Conservation (phyloP, 2,113 vertebrate species). For the Melanerpes formicivorus region DNA sequence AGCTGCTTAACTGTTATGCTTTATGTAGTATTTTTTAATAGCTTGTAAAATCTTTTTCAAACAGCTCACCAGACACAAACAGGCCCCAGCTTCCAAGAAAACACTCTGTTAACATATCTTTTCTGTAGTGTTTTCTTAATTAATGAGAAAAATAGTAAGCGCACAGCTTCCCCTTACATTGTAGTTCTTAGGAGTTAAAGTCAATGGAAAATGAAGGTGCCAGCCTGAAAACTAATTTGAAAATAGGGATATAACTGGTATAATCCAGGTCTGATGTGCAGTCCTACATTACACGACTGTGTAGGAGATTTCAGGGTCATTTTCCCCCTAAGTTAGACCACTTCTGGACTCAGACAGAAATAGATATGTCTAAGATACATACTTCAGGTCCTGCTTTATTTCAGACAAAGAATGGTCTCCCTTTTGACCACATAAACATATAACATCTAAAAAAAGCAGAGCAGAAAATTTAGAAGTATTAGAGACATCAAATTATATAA, state of each 20-base stretch:
- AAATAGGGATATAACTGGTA: neutral
- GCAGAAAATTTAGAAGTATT: neutral
- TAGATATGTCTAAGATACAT: neutral
- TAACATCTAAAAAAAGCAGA: neutral
- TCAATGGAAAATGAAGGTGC: neutral
- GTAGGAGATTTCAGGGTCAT: neutral
- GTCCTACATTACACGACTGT: accelerated
- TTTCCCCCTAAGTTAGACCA: neutral
- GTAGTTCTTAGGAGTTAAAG: neutral
- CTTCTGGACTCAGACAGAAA: neutral
- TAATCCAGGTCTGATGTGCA: neutral
- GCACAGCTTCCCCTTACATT: neutral
- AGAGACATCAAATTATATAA: neutral
- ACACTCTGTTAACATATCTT: neutral
- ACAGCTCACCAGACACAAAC: neutral
- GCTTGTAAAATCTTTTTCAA: neutral
- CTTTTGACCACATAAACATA: neutral
- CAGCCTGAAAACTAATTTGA: neutral
- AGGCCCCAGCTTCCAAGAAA: neutral
- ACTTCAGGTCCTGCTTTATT: neutral
- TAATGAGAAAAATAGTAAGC: neutral
- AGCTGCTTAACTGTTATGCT: neutral
- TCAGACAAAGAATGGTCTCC: neutral
- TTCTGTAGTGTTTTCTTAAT: neutral
- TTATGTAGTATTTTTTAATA: neutral